phyloP scores from a whole-genome alignment of 2,113 vertebrate species.

The Cebus imitator region DNA sequence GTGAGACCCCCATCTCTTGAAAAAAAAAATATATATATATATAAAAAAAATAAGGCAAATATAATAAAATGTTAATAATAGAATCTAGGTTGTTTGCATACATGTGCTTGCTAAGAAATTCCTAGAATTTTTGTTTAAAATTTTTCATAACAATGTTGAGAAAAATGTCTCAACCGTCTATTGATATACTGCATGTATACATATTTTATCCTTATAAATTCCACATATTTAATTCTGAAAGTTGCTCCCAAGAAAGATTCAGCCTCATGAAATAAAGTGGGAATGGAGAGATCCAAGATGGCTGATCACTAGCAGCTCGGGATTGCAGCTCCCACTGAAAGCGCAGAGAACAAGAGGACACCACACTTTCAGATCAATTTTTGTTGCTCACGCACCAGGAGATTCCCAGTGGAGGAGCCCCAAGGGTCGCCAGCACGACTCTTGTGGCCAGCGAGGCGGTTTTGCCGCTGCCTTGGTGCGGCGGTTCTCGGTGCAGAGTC shows the following conservation, averaged over 20 bases:
- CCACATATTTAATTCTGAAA: background rate
- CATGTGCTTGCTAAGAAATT: background rate
- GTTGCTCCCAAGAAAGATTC: background rate
- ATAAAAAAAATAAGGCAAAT: background rate
- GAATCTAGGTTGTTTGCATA: background rate
- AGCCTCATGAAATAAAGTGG: background rate
- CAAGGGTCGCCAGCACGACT: no score
- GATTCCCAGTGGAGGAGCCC: no score
- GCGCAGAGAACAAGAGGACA: no score
- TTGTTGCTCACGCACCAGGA: no score
- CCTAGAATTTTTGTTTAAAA: background rate
- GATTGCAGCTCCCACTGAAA: no score
- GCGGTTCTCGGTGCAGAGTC: no score
- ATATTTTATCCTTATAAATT: slow-evolving; percentile 29
- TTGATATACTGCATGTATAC: background rate
- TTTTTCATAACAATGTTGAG: slow-evolving; percentile 15
- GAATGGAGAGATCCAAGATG: no score
- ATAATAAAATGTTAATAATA: background rate
- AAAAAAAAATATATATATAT: background rate
- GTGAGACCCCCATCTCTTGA: background rate
- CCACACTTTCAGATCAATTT: no score
- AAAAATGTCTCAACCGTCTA: background rate
- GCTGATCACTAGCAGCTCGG: no score
- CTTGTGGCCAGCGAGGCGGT: no score
- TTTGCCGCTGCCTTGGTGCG: no score